Percentiles rank a stretch among this genome's conserved stretches.
phyloP scores from a whole-genome alignment of 2,888 invertebrate genomes.

The Zootermopsis nevadensis region DNA sequence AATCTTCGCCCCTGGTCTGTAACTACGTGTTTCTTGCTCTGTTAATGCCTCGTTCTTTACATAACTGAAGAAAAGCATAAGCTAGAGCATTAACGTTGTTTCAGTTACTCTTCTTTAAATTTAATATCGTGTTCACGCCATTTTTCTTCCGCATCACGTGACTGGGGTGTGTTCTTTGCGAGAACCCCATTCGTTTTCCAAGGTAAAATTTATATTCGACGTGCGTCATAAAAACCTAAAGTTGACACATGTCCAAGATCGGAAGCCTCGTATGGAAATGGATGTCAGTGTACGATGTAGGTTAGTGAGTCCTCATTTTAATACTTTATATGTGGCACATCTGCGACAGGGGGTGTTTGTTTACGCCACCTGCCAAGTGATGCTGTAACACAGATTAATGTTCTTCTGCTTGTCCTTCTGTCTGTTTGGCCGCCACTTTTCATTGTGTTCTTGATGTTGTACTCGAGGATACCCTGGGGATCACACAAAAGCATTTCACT shows the following conservation, averaged over 20 bases:
- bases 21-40: too few relatives aligned
- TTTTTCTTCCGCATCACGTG: slow-evolving; percentile 6
- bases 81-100: background rate
- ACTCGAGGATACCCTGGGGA: background rate
- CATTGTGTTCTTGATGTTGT: background rate
- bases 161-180: background rate
- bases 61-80: background rate
- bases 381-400: slow-evolving; percentile 33
- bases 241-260: slow-evolving; percentile 29
- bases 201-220: slow-evolving; percentile 12
- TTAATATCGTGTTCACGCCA: background rate
- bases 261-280: slow-evolving; percentile 3
- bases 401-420: background rate
- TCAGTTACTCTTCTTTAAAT: background rate
- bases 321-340: slow-evolving; percentile 17
- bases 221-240: slow-evolving; percentile 9
- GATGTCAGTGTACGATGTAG: background rate
- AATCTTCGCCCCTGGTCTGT: too few relatives aligned
- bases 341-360: slow-evolving; percentile 24
- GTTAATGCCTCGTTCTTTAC: too few relatives aligned
- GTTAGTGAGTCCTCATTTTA: slow-evolving; percentile 7
- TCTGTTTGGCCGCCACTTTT: background rate
- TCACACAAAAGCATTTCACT: background rate
- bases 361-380: slow-evolving; percentile 27
- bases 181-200: background rate